phyloP scores from a whole-genome alignment of 2,888 invertebrate species.

The Cremastobaeus sp. region DNA sequence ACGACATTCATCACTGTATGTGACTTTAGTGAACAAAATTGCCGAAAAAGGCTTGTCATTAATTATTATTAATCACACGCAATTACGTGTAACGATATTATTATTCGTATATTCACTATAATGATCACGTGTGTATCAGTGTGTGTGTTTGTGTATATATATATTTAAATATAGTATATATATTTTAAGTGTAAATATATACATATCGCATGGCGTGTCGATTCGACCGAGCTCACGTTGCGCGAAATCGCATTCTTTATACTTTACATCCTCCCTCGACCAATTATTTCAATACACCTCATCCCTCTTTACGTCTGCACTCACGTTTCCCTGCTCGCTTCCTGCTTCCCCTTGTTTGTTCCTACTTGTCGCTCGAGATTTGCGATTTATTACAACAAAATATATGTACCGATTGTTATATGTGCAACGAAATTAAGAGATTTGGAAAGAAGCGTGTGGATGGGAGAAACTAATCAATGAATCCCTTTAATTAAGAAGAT shows the following conservation, averaged over 20 bases:
- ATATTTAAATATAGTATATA: slow-evolving; percentile 66
- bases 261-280: slow-evolving; percentile 47
- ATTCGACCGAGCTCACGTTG: slow-evolving; percentile 54
- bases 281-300: slow-evolving; percentile 24
- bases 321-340: neutral
- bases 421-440: slow-evolving; percentile 46
- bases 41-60: slow-evolving; percentile 55
- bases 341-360: neutral
- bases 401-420: slow-evolving; percentile 39
- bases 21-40: slow-evolving; percentile 55
- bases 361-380: slow-evolving; percentile 8
- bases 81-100: slow-evolving; percentile 69
- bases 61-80: slow-evolving; percentile 60
- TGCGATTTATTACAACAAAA: slow-evolving; percentile 46
- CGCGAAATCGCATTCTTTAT: slow-evolving; percentile 52
- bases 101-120: slow-evolving; percentile 64
- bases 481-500: slow-evolving; percentile 19
- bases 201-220: slow-evolving; percentile 66
- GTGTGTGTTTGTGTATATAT: slow-evolving; percentile 57
- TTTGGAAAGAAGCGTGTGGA: slow-evolving; percentile 37
- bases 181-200: slow-evolving; percentile 64
- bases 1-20: slow-evolving; percentile 51
- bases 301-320: neutral
- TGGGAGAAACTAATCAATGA: slow-evolving; percentile 26
- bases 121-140: slow-evolving; percentile 60